A percentile compares a stretch with the other conserved stretches of the same genome.
Evolutionary conservation across 37 sponge, comb jelly and placozoan genomes (phyloP).

Genomic region (Haliclona indistincta): DNA sequence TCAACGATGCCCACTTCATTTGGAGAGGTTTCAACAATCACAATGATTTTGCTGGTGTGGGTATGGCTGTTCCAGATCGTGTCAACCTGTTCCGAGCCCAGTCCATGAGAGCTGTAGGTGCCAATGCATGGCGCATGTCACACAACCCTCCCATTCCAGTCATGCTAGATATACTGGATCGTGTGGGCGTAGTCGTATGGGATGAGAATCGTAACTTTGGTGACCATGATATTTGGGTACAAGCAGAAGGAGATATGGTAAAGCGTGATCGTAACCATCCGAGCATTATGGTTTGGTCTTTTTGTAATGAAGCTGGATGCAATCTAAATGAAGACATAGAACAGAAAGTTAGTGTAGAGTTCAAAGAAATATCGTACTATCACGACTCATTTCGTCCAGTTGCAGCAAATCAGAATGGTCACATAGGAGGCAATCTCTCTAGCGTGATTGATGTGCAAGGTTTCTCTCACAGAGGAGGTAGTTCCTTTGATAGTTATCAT

Average conservation of each 20-base stretch:
- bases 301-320: constrained; percentile 66
- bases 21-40: no score
- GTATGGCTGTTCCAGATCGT: no score
- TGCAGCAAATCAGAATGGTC: constrained; percentile 25
- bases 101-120: constrained; percentile 52
- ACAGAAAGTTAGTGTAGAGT: constrained; percentile 5
- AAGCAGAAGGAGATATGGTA: constrained; percentile 44
- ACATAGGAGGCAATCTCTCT: constrained; percentile 23
- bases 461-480: constrained; percentile 44
- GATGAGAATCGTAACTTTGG: constrained; percentile 64
- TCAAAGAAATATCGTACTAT: constrained; percentile 30
- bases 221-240: constrained; percentile 31
- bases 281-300: constrained; percentile 57
- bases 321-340: background rate
- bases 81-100: no score
- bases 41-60: no score
- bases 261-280: constrained; percentile 69
- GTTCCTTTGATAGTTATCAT: constrained; percentile 31
- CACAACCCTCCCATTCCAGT: constrained; percentile 60
- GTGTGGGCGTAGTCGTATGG: constrained; percentile 52
- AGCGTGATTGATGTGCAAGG: constrained; percentile 49
- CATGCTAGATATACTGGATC: constrained; percentile 48
- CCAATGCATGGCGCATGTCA: constrained; percentile 64
- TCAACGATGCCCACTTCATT: constrained; percentile 35
- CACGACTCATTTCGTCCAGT: constrained; percentile 46